Base-by-base conservation (phyloP, 2,113 vertebrate genomes). In the Lucifuga dentata region DNA sequence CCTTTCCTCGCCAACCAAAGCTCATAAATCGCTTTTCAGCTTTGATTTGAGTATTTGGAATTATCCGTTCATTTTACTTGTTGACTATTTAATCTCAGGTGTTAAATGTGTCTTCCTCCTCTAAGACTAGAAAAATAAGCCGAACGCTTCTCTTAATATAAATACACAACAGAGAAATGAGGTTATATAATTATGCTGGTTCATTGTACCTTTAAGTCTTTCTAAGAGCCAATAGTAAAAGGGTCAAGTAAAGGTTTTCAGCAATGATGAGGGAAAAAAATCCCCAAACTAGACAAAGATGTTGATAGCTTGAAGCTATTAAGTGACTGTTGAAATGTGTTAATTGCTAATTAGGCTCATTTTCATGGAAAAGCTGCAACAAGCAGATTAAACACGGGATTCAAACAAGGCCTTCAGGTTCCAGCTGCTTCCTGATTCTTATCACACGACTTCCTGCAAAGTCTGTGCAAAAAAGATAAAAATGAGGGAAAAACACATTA, bases 371-470 rank as follows among this genome's bases (percentile, higher is more conserved):
- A 44, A 36, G 13, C 40, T 26, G 15, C 21, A 2, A 16, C 2
- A 21, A 10, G 13, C 5, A 10, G 17, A 77, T 59, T 7, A 59
- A 49, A 66, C 29, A 16, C 12, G n/a, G 8, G n/a, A 2, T 19
- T 56, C 9, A 41, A 13, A 40, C 32, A 40, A 36, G 0, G 41
- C 19, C 3, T 43, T 23, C 29, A 39, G 3, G 9, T 65, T 41
- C n/a, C n/a, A n/a, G 51, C 2, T 3, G n/a, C 48, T 45, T 68
- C 41, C 55, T 46, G 36, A 58, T 15, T 63, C 23, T 67, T 70
- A 58, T 59, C 41, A 55, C 45, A 17, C 41, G 8, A 40, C 70
- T 51, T 76, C 23, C 59, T 38, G 15, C 12, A 26, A 35, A 11
- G 26, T 55, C 35, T 49, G 55, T 50, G 24, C 19, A 24, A 24